A percentile compares a stretch with the other conserved stretches of the same genome.
These are phyloP conservation scores for Lamproptera curius DNA, from an alignment of 2,888 invertebrate species.

Conservation along the genomic window DNA sequence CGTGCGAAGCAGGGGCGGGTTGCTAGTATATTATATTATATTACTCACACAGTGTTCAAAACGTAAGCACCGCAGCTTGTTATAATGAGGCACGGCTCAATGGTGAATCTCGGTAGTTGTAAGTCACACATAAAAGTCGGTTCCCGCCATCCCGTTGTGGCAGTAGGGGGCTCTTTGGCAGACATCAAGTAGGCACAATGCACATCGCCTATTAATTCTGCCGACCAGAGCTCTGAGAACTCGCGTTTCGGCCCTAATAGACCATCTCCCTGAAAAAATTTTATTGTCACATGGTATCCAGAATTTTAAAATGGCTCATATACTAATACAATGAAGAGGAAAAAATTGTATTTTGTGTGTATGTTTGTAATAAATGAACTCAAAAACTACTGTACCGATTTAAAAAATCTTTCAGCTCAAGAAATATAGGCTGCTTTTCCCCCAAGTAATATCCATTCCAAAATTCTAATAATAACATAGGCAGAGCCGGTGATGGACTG, in stretches of 20 bases:
- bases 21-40: no score
- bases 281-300: not conserved
- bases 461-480: no score
- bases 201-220: slow-evolving; percentile 59
- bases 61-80: slow-evolving; percentile 77
- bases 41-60: slow-evolving; percentile 70
- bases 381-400: no score
- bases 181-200: slow-evolving; percentile 56
- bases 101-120: slow-evolving; percentile 58
- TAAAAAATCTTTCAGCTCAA: no score
- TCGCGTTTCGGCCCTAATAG: slow-evolving; percentile 54
- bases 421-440: no score
- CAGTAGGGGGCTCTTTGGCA: slow-evolving; percentile 43
- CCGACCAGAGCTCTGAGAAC: slow-evolving; percentile 59
- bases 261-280: slow-evolving; percentile 48
- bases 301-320: not conserved
- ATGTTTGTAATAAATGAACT: no score
- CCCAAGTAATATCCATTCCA: no score
- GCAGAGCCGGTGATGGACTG: no score
- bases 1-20: no score
- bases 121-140: slow-evolving; percentile 68
- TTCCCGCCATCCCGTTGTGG: slow-evolving; percentile 52
- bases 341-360: no score
- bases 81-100: slow-evolving; percentile 75
- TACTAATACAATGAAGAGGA: no score